phyloP scores from a whole-genome alignment of 2,888 invertebrate genomes.

The Eupithecia vulgata region DNA sequence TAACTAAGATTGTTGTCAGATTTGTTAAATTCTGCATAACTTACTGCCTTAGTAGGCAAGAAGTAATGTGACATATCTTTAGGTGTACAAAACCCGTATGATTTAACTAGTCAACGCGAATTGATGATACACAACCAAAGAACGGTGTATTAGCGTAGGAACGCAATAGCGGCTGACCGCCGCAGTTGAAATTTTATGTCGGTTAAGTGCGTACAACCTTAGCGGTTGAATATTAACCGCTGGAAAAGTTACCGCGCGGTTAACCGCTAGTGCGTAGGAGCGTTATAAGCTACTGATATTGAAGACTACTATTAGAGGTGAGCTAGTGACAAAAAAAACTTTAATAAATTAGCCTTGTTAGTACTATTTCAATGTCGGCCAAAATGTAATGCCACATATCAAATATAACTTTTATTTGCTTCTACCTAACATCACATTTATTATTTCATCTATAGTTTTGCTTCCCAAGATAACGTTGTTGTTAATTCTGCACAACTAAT shows the following conservation, averaged over 20 bases:
- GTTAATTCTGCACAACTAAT: not conserved
- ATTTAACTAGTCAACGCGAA: constrained; percentile 45
- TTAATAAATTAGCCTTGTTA: not conserved
- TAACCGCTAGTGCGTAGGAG: too few species aligned
- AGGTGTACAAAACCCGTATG: constrained; percentile 44
- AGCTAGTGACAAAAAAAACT: not conserved
- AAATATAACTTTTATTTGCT: not conserved
- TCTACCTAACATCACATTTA: not conserved
- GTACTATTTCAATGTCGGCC: not conserved
- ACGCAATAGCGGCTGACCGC: too few species aligned
- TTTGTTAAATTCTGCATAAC: not conserved
- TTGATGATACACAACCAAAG: constrained; percentile 47
- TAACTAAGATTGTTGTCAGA: too few species aligned
- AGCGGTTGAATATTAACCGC: too few species aligned
- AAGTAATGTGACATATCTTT: constrained; percentile 54
- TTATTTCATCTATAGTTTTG: not conserved
- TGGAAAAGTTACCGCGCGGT: too few species aligned
- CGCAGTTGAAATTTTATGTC: too few species aligned
- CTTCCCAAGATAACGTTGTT: not conserved
- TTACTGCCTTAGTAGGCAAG: not conserved
- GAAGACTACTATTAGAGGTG: not conserved
- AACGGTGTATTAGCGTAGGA: not conserved
- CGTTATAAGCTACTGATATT: too few species aligned
- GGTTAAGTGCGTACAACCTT: too few species aligned
- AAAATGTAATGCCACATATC: not conserved